phyloP scores from a whole-genome alignment of 1,140 invertebrate species.

The Macrobrachium rosenbergii region DNA sequence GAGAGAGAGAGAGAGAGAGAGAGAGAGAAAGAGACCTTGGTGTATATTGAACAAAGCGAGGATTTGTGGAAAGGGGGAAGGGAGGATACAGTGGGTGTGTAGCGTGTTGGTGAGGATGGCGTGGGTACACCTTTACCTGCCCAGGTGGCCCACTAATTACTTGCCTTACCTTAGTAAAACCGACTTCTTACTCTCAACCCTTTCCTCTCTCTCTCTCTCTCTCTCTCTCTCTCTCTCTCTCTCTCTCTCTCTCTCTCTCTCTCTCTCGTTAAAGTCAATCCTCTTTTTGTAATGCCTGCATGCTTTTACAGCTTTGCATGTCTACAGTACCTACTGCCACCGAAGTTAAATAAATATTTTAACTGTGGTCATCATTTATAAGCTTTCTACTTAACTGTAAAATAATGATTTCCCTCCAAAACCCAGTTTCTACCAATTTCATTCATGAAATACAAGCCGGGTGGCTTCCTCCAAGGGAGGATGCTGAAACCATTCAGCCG shows the following conservation, averaged over 20 bases:
- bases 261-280: too few species aligned
- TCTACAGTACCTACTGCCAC: background rate
- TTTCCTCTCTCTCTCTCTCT: background rate
- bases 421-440: too few species aligned
- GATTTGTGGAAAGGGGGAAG: background rate
- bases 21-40: slow-evolving; percentile 36
- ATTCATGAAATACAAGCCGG: too few species aligned
- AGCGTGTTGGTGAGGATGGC: slow-evolving; percentile 1
- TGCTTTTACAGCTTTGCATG: background rate
- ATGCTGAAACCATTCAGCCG: too few species aligned
- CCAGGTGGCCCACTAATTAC: too few species aligned
- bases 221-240: slow-evolving; percentile 8
- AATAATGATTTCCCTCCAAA: too few species aligned
- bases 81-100: background rate
- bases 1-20: slow-evolving; percentile 42
- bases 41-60: slow-evolving; percentile 4
- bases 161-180: background rate
- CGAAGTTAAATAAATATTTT: too few species aligned
- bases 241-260: slow-evolving; percentile 24
- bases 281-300: background rate
- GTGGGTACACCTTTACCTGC: too few species aligned
- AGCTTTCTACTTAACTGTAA: too few species aligned
- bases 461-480: too few species aligned
- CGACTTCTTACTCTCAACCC: background rate
- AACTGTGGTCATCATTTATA: too few species aligned